Evolutionary conservation across 1,140 invertebrate genomes (phyloP), one percentile per base, ranked within the genome.

Genomic region (Amyelois transitella): DNA sequence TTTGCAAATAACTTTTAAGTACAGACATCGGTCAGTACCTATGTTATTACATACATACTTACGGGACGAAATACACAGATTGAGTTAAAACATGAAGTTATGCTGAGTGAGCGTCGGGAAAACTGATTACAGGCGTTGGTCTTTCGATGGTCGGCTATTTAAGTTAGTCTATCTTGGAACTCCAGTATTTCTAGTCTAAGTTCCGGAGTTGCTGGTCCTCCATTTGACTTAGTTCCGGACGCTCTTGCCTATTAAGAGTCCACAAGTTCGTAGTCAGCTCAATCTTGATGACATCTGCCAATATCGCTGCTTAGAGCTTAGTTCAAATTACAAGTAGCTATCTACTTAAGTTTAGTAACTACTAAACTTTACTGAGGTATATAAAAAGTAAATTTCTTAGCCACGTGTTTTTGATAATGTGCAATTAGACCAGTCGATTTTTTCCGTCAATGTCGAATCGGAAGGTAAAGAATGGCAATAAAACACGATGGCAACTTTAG

Each of bases 191-290:
- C 53, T 56, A 57, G 53, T 58, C 22, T 43, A 64, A 73, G 58
- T 73, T 65, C 62, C 52, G 55, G 53, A 53, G 51, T 58, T 64
- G 18, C 55, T 72, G 52, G 62, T 63, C 67, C 61, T 61, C 57
- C 66, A 59, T 68, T 66, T 66, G 58, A 38, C 57, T 56, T 59
- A 50, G 59, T 60, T 47, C 54, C 51, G 61, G 58, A 64, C 48
- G 52, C 56, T 14, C 21, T 51, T n/a, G 50, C 28, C 50, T 51
- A 51, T 51, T 51, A 51, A 51, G 45, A 48, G 5, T 48, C 18
- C 45, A 22, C 18, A 48, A 38, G 12, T 5, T 38, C 32, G 2
- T 14, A 38, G 12, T 38, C 32, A 1, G 12, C 32, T 38, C 1
- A 38, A 38, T 38, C 32, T 38, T 6, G 32, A 14, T 38, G 12